Percentiles rank a stretch among this genome's conserved stretches.
Evolutionary conservation across 1,140 invertebrate species (phyloP).

Genomic region (Oedothorax gibbosus): DNA sequence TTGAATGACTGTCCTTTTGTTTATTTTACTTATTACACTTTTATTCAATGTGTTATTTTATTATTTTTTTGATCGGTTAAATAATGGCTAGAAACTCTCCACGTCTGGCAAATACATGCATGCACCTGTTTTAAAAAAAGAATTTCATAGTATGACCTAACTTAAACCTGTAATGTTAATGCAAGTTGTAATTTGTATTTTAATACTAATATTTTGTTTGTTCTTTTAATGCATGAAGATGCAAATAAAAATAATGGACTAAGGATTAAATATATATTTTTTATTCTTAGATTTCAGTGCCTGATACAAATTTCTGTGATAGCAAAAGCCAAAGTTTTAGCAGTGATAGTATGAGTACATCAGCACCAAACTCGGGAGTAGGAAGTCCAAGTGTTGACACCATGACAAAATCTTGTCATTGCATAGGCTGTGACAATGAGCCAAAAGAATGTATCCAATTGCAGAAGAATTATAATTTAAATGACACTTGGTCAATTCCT

Average conservation of each 20-base stretch:
- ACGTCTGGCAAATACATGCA: no score
- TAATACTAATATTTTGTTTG: not conserved
- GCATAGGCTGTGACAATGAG: not conserved
- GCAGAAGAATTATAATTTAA: slow-evolving; percentile 23
- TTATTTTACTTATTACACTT: no score
- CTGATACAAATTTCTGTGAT: slow-evolving; percentile 47
- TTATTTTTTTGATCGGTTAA: no score
- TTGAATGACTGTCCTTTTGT: no score
- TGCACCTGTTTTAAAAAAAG: no score
- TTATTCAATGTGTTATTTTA: no score
- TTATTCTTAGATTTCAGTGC: slow-evolving; percentile 1
- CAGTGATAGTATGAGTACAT: slow-evolving; percentile 33
- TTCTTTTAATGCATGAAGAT: not conserved
- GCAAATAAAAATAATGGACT: no score
- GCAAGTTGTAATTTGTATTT: not conserved
- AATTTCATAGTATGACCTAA: not conserved
- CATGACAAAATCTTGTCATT: not conserved
- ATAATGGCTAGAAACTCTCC: no score
- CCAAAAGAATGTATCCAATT: not conserved
- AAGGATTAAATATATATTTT: not conserved
- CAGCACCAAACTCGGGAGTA: slow-evolving; percentile 19
- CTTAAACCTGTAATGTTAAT: not conserved
- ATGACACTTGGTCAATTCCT: slow-evolving; percentile 41
- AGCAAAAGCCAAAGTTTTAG: slow-evolving; percentile 32
- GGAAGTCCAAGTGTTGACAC: slow-evolving; percentile 37